phyloP scores from a whole-genome alignment of 2,888 invertebrate genomes.

The Drosophila glabriapex region DNA sequence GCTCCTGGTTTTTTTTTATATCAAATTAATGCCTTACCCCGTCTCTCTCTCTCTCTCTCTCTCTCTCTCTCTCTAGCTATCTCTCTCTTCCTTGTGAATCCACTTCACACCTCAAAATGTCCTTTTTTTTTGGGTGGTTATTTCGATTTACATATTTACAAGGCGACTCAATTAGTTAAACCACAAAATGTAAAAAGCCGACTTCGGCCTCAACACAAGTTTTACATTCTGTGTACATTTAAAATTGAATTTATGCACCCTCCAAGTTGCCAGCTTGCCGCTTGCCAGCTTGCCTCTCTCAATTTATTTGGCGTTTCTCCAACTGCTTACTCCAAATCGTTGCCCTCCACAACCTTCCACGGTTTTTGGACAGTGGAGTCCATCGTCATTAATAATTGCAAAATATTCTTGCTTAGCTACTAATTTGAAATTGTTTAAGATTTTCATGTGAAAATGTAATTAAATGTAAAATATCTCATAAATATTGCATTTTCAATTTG shows the following conservation, averaged over 20 bases:
- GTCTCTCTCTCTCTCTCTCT: background rate
- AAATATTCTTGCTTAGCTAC: slow-evolving; percentile 38
- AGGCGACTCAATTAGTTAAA: slow-evolving; percentile 85
- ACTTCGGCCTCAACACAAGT: slow-evolving; percentile 35
- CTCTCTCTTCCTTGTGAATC: background rate
- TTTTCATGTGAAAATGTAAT: background rate
- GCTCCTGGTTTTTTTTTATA: slow-evolving; percentile 61
- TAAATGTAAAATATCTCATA: background rate
- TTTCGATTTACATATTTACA: slow-evolving; percentile 80
- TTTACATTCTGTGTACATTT: slow-evolving; percentile 64
- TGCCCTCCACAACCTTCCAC: slow-evolving; percentile 25
- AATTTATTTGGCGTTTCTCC: slow-evolving; percentile 45
- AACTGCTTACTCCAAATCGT: slow-evolving; percentile 34
- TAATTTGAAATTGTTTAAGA: background rate
- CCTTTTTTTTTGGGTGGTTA: slow-evolving; percentile 5
- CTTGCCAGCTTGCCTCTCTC: slow-evolving; percentile 31
- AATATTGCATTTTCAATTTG: background rate
- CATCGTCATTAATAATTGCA: background rate
- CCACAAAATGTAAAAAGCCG: slow-evolving; percentile 83
- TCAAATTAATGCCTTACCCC: slow-evolving; percentile 70
- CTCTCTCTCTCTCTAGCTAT: background rate
- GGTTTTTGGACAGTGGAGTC: slow-evolving; percentile 44
- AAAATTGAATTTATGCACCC: slow-evolving; percentile 86
- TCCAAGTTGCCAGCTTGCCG: slow-evolving; percentile 24
- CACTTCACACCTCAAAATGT: background rate